Evolutionary conservation across 2,888 invertebrate species (phyloP).

Genomic region (Kryphioiulus occultus): DNA sequence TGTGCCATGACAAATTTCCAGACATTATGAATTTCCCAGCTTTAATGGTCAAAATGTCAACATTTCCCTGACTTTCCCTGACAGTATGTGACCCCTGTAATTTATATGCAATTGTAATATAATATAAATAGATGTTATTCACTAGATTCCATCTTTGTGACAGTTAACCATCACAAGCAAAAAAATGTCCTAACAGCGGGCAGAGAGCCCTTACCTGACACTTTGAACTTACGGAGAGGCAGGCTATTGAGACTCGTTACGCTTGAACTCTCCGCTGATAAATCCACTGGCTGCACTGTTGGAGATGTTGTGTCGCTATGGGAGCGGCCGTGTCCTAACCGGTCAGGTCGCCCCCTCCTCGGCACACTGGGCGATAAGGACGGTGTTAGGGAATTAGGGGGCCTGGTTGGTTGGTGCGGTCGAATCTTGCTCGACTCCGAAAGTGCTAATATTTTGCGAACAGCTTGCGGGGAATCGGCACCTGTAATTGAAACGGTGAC

Average conservation of each 20-base stretch:
- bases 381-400: conserved; percentile 66
- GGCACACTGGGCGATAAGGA: conserved; percentile 58
- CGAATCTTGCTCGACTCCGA: conserved; percentile 75
- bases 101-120: too few species aligned
- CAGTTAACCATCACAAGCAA: too few species aligned
- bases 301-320: conserved; percentile 82
- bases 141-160: too few species aligned
- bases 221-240: conserved; percentile 79
- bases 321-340: conserved; percentile 77
- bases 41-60: too few species aligned
- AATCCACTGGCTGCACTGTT: conserved; percentile 75
- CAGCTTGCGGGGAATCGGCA: conserved; percentile 95
- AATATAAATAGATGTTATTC: too few species aligned
- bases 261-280: conserved; percentile 94
- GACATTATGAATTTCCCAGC: too few species aligned
- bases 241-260: conserved; percentile 91
- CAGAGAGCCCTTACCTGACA: not conserved
- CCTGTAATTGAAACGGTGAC: conserved; percentile 67
- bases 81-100: too few species aligned
- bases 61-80: too few species aligned
- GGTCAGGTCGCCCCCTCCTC: conserved; percentile 61
- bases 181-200: not conserved
- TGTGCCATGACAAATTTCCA: too few species aligned
- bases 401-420: conserved; percentile 82
- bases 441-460: conserved; percentile 91